Percentiles rank a stretch among this genome's conserved stretches.
Evolutionary conservation across 2,888 invertebrate species (phyloP).

Genomic region (Folsomia manolachei): DNA sequence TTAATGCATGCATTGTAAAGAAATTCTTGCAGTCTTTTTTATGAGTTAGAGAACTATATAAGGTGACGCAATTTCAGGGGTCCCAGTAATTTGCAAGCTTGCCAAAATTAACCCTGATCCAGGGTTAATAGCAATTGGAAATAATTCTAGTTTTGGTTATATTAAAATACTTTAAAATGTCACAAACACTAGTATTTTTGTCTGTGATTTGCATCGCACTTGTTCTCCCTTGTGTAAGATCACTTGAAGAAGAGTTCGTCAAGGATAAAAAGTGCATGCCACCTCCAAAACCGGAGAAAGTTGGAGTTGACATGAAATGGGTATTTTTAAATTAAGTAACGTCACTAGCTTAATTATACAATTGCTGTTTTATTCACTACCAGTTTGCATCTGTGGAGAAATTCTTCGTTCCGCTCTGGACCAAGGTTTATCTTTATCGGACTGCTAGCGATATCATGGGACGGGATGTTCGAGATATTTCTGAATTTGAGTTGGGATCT

Average conservation of each 20-base stretch:
- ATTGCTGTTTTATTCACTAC: not conserved
- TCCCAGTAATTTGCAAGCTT: no score
- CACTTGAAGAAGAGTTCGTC: not conserved
- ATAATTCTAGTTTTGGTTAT: no score
- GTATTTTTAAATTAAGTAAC: not conserved
- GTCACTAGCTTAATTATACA: not conserved
- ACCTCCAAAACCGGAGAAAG: not conserved
- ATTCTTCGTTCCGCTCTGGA: conserved; percentile 9
- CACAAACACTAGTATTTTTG: not conserved
- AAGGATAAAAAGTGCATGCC: not conserved
- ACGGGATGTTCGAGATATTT: not conserved
- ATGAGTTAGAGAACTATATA: no score
- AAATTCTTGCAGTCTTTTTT: no score
- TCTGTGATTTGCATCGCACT: not conserved
- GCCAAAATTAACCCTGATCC: no score
- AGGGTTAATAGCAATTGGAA: no score
- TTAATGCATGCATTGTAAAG: no score
- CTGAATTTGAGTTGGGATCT: not conserved
- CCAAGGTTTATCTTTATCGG: conserved; percentile 1
- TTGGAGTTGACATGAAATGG: not conserved
- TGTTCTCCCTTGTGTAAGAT: not conserved
- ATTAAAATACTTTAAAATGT: no score
- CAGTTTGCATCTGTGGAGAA: not conserved
- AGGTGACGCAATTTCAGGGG: no score
- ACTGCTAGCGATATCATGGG: not conserved